Conservation (phyloP, 1,140 invertebrate species). For the Adoxophyes honmai region DNA sequence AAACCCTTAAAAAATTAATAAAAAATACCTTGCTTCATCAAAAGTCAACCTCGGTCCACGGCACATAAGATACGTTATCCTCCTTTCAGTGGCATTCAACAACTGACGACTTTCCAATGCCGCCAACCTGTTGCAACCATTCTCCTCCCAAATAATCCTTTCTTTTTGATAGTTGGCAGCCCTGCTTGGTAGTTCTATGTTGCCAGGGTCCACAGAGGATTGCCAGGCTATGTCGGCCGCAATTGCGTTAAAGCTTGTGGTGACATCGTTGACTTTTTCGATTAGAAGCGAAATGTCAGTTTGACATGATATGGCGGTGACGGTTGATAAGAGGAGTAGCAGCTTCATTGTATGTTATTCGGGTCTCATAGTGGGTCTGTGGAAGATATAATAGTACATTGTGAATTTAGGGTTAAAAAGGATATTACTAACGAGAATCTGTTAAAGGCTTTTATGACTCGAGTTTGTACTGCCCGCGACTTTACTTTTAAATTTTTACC, state of each 20-base stretch:
- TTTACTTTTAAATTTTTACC: no score
- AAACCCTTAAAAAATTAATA: conserved; percentile 4
- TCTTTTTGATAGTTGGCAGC: conserved; percentile 36
- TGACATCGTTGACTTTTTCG: conserved; percentile 40
- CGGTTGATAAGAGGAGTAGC: background rate
- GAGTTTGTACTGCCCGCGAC: no score
- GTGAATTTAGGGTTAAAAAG: no score
- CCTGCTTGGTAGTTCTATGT: conserved; percentile 23
- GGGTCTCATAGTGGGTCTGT: background rate
- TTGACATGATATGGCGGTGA: conserved; percentile 3
- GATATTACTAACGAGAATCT: no score
- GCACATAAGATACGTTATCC: conserved; percentile 50
- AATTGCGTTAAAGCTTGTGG: conserved; percentile 36
- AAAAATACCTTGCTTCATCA: conserved; percentile 46
- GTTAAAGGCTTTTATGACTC: no score
- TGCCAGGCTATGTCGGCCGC: conserved; percentile 50
- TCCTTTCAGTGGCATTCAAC: conserved; percentile 42
- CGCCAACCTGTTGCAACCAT: conserved; percentile 33
- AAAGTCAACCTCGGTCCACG: conserved; percentile 42
- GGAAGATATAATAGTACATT: no score
- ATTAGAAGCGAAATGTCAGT: conserved; percentile 32
- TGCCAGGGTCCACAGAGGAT: conserved; percentile 36
- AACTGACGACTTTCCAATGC: conserved; percentile 27
- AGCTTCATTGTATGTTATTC: background rate
- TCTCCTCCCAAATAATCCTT: conserved; percentile 42